phyloP scores from a whole-genome alignment of 2,888 invertebrate genomes.

The Phlogophora meticulosa region DNA sequence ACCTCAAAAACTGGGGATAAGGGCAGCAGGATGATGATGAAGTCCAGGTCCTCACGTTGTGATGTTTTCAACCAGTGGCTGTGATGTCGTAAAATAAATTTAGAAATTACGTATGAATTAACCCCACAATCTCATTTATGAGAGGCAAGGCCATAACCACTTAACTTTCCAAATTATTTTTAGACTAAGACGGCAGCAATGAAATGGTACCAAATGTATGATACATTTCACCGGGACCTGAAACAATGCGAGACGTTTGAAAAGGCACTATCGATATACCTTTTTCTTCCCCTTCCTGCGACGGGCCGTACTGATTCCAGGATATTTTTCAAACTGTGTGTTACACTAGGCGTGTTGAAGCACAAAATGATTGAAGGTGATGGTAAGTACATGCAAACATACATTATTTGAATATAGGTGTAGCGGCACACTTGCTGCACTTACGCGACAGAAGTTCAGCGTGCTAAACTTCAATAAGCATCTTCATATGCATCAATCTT shows the following conservation, averaged over 20 bases:
- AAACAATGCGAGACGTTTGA: slow-evolving; percentile 53
- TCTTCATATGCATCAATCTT: too few species aligned
- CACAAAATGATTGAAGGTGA: slow-evolving; percentile 62
- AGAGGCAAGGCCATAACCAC: too few species aligned
- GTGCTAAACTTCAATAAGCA: background rate
- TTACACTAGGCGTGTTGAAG: slow-evolving; percentile 71
- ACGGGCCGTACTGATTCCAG: slow-evolving; percentile 36
- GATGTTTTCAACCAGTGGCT: too few species aligned
- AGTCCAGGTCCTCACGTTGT: too few species aligned
- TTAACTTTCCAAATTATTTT: slow-evolving; percentile 36
- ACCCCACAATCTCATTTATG: too few species aligned
- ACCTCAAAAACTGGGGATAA: too few species aligned
- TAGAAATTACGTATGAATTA: too few species aligned
- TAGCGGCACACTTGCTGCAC: background rate
- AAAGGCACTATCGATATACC: slow-evolving; percentile 60
- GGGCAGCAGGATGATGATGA: too few species aligned
- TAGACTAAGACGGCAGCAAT: slow-evolving; percentile 73
- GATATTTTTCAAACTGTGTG: slow-evolving; percentile 70
- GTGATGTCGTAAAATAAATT: too few species aligned
- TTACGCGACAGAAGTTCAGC: background rate
- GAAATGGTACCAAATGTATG: slow-evolving; percentile 76
- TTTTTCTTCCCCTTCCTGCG: background rate
- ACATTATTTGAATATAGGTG: background rate
- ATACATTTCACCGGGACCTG: slow-evolving; percentile 60
- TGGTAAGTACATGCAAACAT: slow-evolving; percentile 69